Evolutionary conservation across 2,113 vertebrate genomes (phyloP).

Genomic region (Ivindomyrus marchei): DNA sequence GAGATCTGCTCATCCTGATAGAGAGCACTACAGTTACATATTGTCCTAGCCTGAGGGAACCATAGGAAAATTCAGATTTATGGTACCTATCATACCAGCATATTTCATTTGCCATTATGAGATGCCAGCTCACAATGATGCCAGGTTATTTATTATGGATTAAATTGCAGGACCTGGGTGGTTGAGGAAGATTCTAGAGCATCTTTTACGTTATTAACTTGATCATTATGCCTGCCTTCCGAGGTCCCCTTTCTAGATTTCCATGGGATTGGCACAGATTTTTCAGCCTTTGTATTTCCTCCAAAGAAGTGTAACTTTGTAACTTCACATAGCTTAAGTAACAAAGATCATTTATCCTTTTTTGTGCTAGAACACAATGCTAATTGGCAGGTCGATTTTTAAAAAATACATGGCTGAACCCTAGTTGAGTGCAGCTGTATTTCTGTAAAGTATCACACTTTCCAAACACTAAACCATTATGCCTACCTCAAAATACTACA

Average conservation of each 20-base stretch:
- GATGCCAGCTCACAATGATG: constrained; percentile 98
- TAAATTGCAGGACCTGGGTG: constrained; percentile 98
- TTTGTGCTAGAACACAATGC: background rate
- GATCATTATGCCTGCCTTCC: constrained; percentile 90
- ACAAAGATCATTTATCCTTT: background rate
- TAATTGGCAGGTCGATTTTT: background rate
- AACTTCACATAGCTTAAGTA: background rate
- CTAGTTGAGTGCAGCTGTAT: background rate
- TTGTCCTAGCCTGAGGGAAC: constrained; percentile 99
- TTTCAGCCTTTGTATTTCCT: background rate
- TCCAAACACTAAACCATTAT: background rate
- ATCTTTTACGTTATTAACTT: constrained; percentile 99
- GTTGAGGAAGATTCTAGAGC: constrained; percentile 96
- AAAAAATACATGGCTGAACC: background rate
- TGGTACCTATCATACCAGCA: constrained; percentile 99
- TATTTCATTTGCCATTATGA: constrained; percentile 99
- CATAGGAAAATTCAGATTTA: constrained; percentile 99
- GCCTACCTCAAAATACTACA: background rate
- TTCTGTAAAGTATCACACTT: background rate
- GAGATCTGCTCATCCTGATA: constrained; percentile 99
- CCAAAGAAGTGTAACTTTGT: background rate
- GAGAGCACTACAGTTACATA: constrained; percentile 99
- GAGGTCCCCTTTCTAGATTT: constrained; percentile 58
- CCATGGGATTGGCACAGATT: constrained; percentile 46
- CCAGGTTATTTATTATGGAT: constrained; percentile 99